phyloP scores from a whole-genome alignment of 2,113 vertebrate genomes.

The Cololabis saira region DNA sequence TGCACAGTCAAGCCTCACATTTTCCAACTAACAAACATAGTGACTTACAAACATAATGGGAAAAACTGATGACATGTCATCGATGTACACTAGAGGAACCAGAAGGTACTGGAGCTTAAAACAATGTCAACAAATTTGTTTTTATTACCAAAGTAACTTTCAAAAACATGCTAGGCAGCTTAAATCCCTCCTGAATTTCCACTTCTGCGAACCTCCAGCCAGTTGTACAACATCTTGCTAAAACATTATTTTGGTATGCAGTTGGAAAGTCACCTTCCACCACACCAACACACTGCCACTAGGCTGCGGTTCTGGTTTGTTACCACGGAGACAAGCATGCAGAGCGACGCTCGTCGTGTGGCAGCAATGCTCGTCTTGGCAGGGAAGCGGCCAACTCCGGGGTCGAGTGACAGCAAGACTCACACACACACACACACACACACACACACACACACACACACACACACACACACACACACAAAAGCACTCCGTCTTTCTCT shows the following conservation, averaged over 20 bases:
- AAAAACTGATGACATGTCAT: neutral
- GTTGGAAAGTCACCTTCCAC: slow-evolving; percentile 53
- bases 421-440: slow-evolving; percentile 19
- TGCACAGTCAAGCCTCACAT: neutral
- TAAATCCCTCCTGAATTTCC: slow-evolving; percentile 1
- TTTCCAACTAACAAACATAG: neutral
- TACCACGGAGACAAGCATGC: slow-evolving; percentile 66
- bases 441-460: slow-evolving; percentile 26
- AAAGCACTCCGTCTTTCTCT: slow-evolving; percentile 19
- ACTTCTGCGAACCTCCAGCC: slow-evolving; percentile 44
- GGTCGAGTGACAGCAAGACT: slow-evolving; percentile 81
- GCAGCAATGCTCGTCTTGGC: slow-evolving; percentile 75
- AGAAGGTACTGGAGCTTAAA: too few relatives aligned
- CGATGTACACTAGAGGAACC: too few relatives aligned
- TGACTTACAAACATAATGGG: neutral
- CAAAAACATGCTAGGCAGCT: slow-evolving; percentile 2
- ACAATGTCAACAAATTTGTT: neutral
- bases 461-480: slow-evolving; percentile 19
- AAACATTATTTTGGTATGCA: slow-evolving; percentile 57
- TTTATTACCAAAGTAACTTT: slow-evolving; percentile 1
- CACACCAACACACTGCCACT: slow-evolving; percentile 48
- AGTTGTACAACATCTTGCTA: slow-evolving; percentile 47
- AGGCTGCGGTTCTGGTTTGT: slow-evolving; percentile 65
- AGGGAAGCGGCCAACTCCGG: slow-evolving; percentile 81
- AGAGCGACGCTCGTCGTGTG: slow-evolving; percentile 54